Evolutionary conservation across 1,140 invertebrate genomes (phyloP), one percentile per base, ranked within the genome.

Genomic region (Antheraea mylitta): DNA sequence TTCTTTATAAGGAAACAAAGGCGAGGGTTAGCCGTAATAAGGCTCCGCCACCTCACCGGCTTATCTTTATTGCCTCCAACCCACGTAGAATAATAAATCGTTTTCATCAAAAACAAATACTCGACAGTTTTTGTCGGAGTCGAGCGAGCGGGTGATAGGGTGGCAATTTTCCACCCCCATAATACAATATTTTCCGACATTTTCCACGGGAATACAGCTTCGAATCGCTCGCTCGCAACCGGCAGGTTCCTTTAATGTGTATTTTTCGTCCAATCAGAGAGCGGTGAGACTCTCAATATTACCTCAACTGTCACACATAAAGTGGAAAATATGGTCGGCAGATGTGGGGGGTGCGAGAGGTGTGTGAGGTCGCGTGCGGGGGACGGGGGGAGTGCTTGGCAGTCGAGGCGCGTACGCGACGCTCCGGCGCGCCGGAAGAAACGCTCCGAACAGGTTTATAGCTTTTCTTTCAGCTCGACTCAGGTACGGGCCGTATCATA

Each of bases 271-370:
- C 92, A 93, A 93, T 93, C 91, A 92, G 89, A 89, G 89, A 88
- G 81, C 89, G 90, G 90, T 84, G 83, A 88, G 87, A 90, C 85
- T 91, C 90, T 91, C 91, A 91, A 93, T 93, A 93, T 93, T 93
- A 93, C 92, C 91, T 93, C 92, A 93, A 92, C 92, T 93, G 92
- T 93, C 92, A 93, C 92, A 93, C 91, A 93, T 93, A 93, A 93
- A 93, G 92, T 93, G 92, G 91, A 92, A 93, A 93, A 93, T 93
- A 93, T 93, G 92, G 92, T 92, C 91, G 89, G 87, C 87, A 91
- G 92, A 91, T 92, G 89, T 88, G 81, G 84, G 82, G 84, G 83
- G 79, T 69, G 71, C 58, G 66, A 64, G 69, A 74, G 81, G 77
- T 68, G 67, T 53, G 45, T 58, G 67, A 64, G 67, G 77, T 72